Evolutionary conservation across 2,888 invertebrate genomes (phyloP).

Genomic region (Apeira syringaria): DNA sequence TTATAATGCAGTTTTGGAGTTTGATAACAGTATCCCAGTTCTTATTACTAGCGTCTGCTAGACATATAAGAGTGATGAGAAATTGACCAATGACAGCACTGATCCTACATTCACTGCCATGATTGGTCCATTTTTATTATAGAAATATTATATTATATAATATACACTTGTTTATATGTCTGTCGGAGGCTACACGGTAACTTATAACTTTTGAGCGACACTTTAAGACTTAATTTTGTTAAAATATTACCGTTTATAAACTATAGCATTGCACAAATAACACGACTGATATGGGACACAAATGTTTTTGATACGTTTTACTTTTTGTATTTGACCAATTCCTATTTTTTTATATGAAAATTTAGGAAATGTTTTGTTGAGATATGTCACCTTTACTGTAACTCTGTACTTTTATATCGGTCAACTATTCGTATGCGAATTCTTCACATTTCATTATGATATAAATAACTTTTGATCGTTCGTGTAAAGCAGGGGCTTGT

Average conservation of each 20-base stretch:
- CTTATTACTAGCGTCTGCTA: slow-evolving; percentile 73
- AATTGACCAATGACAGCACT: slow-evolving; percentile 82
- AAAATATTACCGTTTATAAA: slow-evolving; percentile 61
- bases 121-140: slow-evolving; percentile 81
- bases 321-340: slow-evolving; percentile 65
- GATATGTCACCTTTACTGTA: slow-evolving; percentile 63
- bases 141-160: slow-evolving; percentile 51
- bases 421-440: slow-evolving; percentile 57
- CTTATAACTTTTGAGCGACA: slow-evolving; percentile 79
- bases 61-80: slow-evolving; percentile 65
- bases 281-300: slow-evolving; percentile 82
- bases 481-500: slow-evolving; percentile 31
- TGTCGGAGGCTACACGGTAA: slow-evolving; percentile 79
- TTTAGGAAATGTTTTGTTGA: slow-evolving; percentile 58
- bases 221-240: slow-evolving; percentile 76
- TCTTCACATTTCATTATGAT: slow-evolving; percentile 40
- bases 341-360: slow-evolving; percentile 63
- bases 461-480: slow-evolving; percentile 30
- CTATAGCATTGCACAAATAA: slow-evolving; percentile 79
- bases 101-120: slow-evolving; percentile 75
- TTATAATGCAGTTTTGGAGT: slow-evolving; percentile 38
- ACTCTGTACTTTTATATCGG: slow-evolving; percentile 44
- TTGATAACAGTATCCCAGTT: slow-evolving; percentile 72
- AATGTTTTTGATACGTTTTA: slow-evolving; percentile 79
- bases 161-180: slow-evolving; percentile 81